Evolutionary conservation across 2,797 vertebrate species (phyloP).

Genomic region (Alca torda): DNA sequence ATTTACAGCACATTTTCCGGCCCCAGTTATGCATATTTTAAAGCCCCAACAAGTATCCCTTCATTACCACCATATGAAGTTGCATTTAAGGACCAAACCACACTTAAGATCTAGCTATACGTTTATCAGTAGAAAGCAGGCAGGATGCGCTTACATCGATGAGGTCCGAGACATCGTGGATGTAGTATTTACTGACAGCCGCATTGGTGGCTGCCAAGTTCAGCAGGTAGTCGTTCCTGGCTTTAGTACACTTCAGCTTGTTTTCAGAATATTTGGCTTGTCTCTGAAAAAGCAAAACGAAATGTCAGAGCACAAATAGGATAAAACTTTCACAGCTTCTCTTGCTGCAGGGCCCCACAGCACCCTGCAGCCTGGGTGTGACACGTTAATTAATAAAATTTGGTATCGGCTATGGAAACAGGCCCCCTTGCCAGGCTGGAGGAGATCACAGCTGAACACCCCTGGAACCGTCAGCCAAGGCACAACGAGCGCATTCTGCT

Average conservation of each 20-base stretch:
- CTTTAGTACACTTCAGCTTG: slow-evolving; percentile 98
- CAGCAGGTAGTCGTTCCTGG: slow-evolving; percentile 95
- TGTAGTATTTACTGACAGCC: slow-evolving; percentile 96
- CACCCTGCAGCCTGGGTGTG: background rate
- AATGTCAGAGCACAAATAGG: background rate
- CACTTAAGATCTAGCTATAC: background rate
- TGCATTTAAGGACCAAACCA: background rate
- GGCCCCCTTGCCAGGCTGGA: background rate
- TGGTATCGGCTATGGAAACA: background rate
- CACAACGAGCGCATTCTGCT: background rate
- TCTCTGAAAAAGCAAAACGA: slow-evolving; percentile 78
- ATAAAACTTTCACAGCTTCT: background rate
- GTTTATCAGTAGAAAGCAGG: rapidly evolving
- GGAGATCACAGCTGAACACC: background rate
- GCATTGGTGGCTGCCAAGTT: slow-evolving; percentile 95
- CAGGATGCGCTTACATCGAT: slow-evolving; percentile 87
- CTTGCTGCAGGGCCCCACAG: background rate
- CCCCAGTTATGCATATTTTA: background rate
- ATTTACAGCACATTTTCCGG: background rate
- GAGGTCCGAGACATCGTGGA: slow-evolving; percentile 96
- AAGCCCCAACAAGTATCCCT: background rate
- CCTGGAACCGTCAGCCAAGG: rapidly evolving
- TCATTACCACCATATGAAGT: background rate
- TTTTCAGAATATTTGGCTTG: slow-evolving; percentile 99
- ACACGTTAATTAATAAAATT: background rate